phyloP scores from a whole-genome alignment of 2,797 vertebrate genomes.

The Xenopus petersii region DNA sequence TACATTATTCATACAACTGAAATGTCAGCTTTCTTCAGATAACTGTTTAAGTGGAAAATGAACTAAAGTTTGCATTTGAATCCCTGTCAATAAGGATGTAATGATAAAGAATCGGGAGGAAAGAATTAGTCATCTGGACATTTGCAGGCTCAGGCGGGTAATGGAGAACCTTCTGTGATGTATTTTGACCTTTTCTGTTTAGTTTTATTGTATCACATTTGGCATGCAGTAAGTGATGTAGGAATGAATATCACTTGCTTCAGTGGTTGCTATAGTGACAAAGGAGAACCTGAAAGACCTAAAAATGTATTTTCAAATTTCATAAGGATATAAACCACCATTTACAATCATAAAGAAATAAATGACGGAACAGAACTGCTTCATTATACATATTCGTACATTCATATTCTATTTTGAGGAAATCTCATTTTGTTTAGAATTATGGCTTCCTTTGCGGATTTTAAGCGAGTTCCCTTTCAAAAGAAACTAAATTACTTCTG shows the following conservation, averaged over 20 bases:
- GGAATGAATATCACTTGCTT: constrained; percentile 61
- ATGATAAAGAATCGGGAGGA: constrained; percentile 57
- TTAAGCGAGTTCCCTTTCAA: too few relatives aligned
- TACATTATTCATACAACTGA: not conserved
- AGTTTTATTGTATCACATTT: constrained; percentile 59
- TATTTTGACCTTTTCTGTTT: constrained; percentile 64
- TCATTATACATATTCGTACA: too few relatives aligned
- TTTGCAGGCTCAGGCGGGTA: constrained; percentile 59
- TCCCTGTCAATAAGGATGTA: constrained; percentile 52
- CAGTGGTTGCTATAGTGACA: constrained; percentile 62
- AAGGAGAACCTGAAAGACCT: constrained; percentile 53
- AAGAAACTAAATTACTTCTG: too few relatives aligned
- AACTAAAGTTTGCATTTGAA: constrained; percentile 47
- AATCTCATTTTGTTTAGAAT: too few relatives aligned
- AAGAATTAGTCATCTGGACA: constrained; percentile 61
- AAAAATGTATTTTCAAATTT: constrained; percentile 19
- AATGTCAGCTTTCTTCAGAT: not conserved
- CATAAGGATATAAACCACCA: not conserved
- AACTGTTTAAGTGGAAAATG: constrained; percentile 33
- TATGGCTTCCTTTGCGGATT: too few relatives aligned
- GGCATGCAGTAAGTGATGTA: constrained; percentile 41
- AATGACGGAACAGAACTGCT: not conserved
- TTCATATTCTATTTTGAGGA: too few relatives aligned
- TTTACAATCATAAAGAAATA: not conserved
- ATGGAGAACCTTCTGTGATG: constrained; percentile 56